Conservation (phyloP, 2,888 invertebrate genomes). For the Rhabditophanes sp. region DNA sequence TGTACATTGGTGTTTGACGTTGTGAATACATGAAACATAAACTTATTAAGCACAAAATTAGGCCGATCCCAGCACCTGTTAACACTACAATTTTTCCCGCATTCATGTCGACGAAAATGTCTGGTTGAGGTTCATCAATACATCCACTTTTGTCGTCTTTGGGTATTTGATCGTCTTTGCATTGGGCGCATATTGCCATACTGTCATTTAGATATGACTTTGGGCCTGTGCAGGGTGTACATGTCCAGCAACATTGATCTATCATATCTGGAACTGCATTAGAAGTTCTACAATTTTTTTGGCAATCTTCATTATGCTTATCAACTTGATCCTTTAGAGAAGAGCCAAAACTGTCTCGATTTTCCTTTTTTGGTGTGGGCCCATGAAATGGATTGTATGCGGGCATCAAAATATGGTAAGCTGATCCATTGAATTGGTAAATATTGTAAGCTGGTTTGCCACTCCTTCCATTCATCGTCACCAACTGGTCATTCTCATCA, state of each 20-base stretch:
- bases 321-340: background rate
- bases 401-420: slow-evolving; percentile 1
- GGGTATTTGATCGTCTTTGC: slow-evolving; percentile 2
- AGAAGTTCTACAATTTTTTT: slow-evolving; percentile 4
- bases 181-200: slow-evolving; percentile 6
- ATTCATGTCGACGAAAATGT: slow-evolving; percentile 6
- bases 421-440: slow-evolving; percentile 2
- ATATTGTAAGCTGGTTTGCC: slow-evolving; percentile 4
- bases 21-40: slow-evolving; percentile 4
- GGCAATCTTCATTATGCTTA: slow-evolving; percentile 6
- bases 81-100: slow-evolving; percentile 8
- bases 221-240: slow-evolving; percentile 3
- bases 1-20: slow-evolving; percentile 8
- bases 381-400: slow-evolving; percentile 3
- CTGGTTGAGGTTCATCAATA: slow-evolving; percentile 5
- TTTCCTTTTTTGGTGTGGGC: background rate
- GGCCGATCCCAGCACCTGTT: slow-evolving; percentile 2
- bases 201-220: slow-evolving; percentile 6
- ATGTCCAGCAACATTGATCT: slow-evolving; percentile 8
- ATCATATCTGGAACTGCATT: slow-evolving; percentile 2
- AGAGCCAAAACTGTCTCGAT: background rate
- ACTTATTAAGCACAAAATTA: background rate
- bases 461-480: slow-evolving; percentile 1
- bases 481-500: background rate
- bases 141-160: slow-evolving; percentile 6